These are phyloP conservation scores for Drosophila limbata DNA, from an alignment of 2,888 invertebrate genomes.

Conservation along the genomic window DNA sequence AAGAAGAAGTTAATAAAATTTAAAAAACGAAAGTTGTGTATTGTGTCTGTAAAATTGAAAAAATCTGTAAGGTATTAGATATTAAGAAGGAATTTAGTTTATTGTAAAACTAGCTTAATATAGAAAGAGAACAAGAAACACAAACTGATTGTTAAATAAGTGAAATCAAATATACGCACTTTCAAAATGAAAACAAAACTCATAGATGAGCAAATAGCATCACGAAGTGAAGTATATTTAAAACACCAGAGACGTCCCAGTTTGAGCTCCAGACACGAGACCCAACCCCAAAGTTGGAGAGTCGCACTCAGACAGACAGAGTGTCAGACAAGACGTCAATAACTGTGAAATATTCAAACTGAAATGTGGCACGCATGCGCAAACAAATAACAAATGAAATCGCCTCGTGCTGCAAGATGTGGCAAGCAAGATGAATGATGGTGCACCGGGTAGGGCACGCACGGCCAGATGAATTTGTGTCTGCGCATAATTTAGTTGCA, in stretches of 20 bases:
- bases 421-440: slow-evolving; percentile 55
- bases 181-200: slow-evolving; percentile 75
- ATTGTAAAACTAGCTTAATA: not conserved
- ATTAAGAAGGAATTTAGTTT: not conserved
- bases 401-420: slow-evolving; percentile 48
- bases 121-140: not conserved
- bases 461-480: slow-evolving; percentile 36
- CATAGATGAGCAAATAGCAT: slow-evolving; percentile 69
- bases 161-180: slow-evolving; percentile 57
- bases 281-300: slow-evolving; percentile 13
- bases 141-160: slow-evolving; percentile 5
- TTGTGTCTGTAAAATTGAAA: no score
- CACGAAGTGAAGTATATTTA: slow-evolving; percentile 52
- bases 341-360: slow-evolving; percentile 65
- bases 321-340: slow-evolving; percentile 28
- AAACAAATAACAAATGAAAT: slow-evolving; percentile 75
- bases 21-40: no score
- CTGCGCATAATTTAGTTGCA: slow-evolving; percentile 62
- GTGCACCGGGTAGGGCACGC: slow-evolving; percentile 66
- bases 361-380: slow-evolving; percentile 74
- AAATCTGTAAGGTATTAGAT: no score
- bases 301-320: slow-evolving; percentile 4
- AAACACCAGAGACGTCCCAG: slow-evolving; percentile 18
- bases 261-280: slow-evolving; percentile 1
- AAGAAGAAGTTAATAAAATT: no score